A percentile compares a stretch with the other conserved stretches of the same genome.
phyloP scores from a whole-genome alignment of 2,888 invertebrate species.

The Himalopsyche kuldschensis region DNA sequence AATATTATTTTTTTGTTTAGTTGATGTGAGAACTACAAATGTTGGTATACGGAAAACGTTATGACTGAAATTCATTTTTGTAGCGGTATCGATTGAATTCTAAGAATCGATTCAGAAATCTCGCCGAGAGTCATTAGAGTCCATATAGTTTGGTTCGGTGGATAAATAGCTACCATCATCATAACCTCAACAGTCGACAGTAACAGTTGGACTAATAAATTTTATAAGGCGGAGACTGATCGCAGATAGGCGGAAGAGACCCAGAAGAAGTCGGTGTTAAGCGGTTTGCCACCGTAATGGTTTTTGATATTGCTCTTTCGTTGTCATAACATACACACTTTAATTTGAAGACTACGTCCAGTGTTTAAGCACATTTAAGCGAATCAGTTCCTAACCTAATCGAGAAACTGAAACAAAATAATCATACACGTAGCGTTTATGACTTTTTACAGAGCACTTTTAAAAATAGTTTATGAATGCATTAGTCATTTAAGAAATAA shows the following conservation, averaged over 20 bases:
- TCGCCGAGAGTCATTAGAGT: background rate
- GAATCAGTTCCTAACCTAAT: too few relatives aligned
- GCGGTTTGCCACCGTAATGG: background rate
- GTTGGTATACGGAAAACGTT: too few relatives aligned
- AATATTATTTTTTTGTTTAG: too few relatives aligned
- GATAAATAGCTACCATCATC: background rate
- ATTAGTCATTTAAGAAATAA: too few relatives aligned
- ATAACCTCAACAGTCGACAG: background rate
- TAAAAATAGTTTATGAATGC: too few relatives aligned
- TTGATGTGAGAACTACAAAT: too few relatives aligned
- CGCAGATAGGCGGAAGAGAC: background rate
- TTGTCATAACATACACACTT: background rate
- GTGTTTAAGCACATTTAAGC: too few relatives aligned
- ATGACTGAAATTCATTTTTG: too few relatives aligned
- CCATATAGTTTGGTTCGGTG: background rate
- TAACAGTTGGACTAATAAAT: background rate
- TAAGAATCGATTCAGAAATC: background rate
- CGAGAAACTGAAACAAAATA: too few relatives aligned
- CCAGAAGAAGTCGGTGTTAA: background rate
- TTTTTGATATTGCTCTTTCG: background rate
- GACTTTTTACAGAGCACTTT: too few relatives aligned
- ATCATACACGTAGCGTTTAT: too few relatives aligned
- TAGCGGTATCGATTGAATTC: background rate
- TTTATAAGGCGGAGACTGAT: background rate
- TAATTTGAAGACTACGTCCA: too few relatives aligned